phyloP scores from a whole-genome alignment of 2,888 invertebrate species.

The Tromatobia lineatoria region DNA sequence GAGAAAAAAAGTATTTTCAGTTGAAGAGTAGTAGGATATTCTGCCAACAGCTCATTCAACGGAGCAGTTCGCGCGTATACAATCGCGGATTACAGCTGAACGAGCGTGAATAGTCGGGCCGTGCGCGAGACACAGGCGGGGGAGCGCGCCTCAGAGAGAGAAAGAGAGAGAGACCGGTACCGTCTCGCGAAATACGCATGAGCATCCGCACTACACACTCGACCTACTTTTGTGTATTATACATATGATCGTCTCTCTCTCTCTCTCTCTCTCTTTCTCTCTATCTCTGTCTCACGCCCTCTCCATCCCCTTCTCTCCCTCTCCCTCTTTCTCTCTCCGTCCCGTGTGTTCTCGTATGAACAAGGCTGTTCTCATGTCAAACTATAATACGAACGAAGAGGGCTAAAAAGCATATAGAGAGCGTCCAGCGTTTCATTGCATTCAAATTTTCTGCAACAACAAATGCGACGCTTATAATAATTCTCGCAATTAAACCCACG shows the following conservation, averaged over 20 bases:
- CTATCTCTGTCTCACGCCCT: background rate
- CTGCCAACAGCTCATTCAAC: conserved; percentile 2
- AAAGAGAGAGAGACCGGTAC: conserved; percentile 34
- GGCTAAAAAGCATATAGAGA: background rate
- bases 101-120: conserved; percentile 61
- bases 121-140: conserved; percentile 38
- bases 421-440: conserved; percentile 5
- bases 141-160: background rate
- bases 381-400: conserved; percentile 9
- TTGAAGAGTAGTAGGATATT: conserved; percentile 13
- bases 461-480: conserved; percentile 24
- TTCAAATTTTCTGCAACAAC: conserved; percentile 5
- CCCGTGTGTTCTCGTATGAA: conserved; percentile 27
- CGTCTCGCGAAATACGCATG: conserved; percentile 64
- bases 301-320: no score
- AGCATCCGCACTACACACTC: conserved; percentile 62
- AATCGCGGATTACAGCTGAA: conserved; percentile 67
- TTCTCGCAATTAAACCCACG: conserved; percentile 25
- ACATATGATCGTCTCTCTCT: conserved; percentile 9
- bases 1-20: background rate
- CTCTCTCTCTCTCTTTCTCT: conserved; percentile 6
- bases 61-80: conserved; percentile 51
- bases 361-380: background rate
- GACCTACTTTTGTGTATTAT: conserved; percentile 66
- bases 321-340: conserved; percentile 32